Evolutionary conservation across 2,113 vertebrate genomes (phyloP).

Genomic region (Gallinago media): DNA sequence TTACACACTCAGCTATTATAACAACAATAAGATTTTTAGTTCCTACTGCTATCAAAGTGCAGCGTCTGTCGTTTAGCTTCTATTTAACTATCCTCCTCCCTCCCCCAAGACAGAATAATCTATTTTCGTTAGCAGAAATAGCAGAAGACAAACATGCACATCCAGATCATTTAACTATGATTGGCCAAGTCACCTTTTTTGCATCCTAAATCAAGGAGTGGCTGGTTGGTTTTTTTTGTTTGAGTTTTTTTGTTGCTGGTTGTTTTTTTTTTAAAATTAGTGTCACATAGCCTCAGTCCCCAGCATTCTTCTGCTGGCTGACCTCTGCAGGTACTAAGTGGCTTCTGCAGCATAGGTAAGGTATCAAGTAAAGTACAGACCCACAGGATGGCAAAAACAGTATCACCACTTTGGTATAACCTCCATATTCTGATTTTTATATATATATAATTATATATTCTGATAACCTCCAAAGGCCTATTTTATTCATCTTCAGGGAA

Average conservation of each 20-base stretch:
- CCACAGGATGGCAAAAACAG: background rate
- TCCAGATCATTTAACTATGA: background rate
- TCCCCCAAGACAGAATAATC: constrained; percentile 6
- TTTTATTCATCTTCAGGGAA: background rate
- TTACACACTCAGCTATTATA: constrained; percentile 49
- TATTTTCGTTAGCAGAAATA: constrained; percentile 33
- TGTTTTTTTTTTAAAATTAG: background rate
- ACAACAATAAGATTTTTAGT: constrained; percentile 41
- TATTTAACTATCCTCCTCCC: background rate
- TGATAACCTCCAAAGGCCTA: background rate
- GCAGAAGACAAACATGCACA: constrained; percentile 22
- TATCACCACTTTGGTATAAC: background rate
- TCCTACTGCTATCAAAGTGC: background rate
- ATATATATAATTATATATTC: background rate
- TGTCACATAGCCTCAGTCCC: rapidly evolving
- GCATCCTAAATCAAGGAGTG: background rate
- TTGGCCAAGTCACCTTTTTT: background rate
- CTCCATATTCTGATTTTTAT: too few relatives aligned
- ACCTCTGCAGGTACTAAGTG: background rate
- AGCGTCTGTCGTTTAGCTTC: constrained; percentile 12
- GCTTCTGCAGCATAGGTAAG: background rate
- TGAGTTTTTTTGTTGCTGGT: background rate
- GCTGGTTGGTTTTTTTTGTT: background rate
- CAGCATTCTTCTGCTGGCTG: background rate
- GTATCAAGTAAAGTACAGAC: background rate